phyloP scores from a whole-genome alignment of 2,888 invertebrate species.

The Cantharis flavilabris region DNA sequence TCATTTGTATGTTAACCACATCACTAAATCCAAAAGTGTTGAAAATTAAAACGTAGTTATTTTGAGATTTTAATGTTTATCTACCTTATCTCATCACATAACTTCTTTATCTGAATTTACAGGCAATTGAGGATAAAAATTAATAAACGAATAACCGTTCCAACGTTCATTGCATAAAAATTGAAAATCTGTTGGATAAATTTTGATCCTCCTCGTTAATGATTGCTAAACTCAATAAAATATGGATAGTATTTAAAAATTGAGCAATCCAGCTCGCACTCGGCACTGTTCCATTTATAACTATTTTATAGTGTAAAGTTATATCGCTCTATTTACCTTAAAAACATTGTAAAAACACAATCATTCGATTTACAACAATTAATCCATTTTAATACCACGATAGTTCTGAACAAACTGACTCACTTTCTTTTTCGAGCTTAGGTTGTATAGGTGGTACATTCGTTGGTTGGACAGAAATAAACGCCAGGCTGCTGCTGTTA shows the following conservation, averaged over 20 bases:
- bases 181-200: background rate
- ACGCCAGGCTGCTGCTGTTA: conserved; percentile 42
- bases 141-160: background rate
- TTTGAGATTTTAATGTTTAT: background rate
- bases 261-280: background rate
- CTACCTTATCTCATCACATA: conserved; percentile 10
- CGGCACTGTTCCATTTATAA: background rate
- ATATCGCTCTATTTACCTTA: background rate
- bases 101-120: conserved; percentile 5
- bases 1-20: background rate
- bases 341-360: background rate
- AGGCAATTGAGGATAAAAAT: background rate
- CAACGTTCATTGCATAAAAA: background rate
- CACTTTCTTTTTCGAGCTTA: conserved; percentile 45
- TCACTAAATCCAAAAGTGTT: background rate
- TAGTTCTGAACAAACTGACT: conserved; percentile 33
- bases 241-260: background rate
- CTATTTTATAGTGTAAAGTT: background rate
- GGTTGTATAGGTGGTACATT: conserved; percentile 14
- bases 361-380: background rate
- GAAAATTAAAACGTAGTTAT: background rate
- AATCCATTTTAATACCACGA: conserved; percentile 2
- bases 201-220: background rate
- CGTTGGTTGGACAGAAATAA: conserved; percentile 46
- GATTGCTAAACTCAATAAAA: background rate